These are phyloP conservation scores for Tetramorium bicarinatum DNA, from an alignment of 2,888 invertebrate species.

Conservation along the genomic window DNA sequence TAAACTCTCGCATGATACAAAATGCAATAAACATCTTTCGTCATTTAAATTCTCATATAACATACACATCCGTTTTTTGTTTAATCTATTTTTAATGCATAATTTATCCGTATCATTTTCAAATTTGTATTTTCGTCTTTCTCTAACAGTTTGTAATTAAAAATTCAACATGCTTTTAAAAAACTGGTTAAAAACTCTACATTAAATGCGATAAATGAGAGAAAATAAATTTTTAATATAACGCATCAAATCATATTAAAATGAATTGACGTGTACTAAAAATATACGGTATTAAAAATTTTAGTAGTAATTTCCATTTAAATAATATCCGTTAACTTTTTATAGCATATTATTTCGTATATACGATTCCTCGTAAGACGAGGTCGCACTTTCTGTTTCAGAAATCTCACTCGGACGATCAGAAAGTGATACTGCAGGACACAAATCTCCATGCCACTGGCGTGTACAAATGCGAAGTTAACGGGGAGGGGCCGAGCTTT, in stretches of 20 bases:
- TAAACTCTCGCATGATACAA: background rate
- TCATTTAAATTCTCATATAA: background rate
- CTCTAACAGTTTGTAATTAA: background rate
- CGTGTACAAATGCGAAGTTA: slow-evolving; percentile 87
- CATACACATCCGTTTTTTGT: background rate
- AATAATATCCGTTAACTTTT: background rate
- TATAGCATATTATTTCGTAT: background rate
- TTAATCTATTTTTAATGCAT: slow-evolving; percentile 12
- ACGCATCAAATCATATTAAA: background rate
- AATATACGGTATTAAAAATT: background rate
- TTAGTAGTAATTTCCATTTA: background rate
- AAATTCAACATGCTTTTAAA: background rate
- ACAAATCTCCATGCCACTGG: slow-evolving; percentile 86
- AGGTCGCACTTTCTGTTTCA: slow-evolving; percentile 74
- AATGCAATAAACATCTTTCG: background rate
- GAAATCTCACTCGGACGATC: slow-evolving; percentile 84
- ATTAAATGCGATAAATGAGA: background rate
- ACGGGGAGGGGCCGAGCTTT: slow-evolving; percentile 87
- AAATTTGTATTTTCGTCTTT: background rate
- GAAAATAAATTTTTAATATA: background rate
- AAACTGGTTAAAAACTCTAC: background rate
- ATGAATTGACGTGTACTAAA: background rate
- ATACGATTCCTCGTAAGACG: background rate
- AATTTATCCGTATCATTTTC: background rate
- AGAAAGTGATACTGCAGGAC: slow-evolving; percentile 83